Evolutionary conservation across 2,888 invertebrate species (phyloP), one percentile per base, ranked within the genome.

Genomic region (Papilio gigon): DNA sequence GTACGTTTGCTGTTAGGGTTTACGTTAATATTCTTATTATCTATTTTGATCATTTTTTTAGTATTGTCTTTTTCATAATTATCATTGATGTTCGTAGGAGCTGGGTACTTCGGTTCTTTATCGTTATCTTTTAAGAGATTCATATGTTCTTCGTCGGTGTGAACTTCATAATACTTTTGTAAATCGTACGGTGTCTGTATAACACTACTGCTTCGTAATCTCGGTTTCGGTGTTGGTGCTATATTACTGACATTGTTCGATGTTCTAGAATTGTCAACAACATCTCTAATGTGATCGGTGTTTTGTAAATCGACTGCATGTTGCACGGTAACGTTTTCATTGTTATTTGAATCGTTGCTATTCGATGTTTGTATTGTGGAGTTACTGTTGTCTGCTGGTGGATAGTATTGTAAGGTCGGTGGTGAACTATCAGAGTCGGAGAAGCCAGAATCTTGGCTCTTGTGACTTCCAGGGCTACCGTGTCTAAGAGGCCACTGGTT

Each of bases 381-480:
- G 66, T 88, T 84, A 59, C 79, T 82, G 62, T 73, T 80, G 44
- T 88, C 87, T 11, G 87, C 84, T 1, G 87, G 82, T 3, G 81
- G 83, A 73, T 89, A 90, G 74, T 90, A 89, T 73, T 92, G 89
- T 1, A 90, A 89, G 3, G 83, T 84, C 0, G 92, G 92, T n/a
- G 93, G 93, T 1, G 94, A 94, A 75, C 93, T 93, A 77, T 96
- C 96, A 0, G 95, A 95, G 78, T 96, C 96, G 0, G 96, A 96
- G 84, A 96, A 96, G 1, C 96, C 96, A 0, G 96, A 96, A 84
- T 96, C 96, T 84, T 95, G 95, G 78, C 96, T 96, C 71, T 95
- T 94, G 72, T 95, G 95, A 81, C 95, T 95, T 33, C 87, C 94
- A 73, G 89, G 93, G 79, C 92, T 94, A 78, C 90, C 93, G 71